Conservation (phyloP, 2,113 vertebrate species). For the Neolamprologus modestus region DNA sequence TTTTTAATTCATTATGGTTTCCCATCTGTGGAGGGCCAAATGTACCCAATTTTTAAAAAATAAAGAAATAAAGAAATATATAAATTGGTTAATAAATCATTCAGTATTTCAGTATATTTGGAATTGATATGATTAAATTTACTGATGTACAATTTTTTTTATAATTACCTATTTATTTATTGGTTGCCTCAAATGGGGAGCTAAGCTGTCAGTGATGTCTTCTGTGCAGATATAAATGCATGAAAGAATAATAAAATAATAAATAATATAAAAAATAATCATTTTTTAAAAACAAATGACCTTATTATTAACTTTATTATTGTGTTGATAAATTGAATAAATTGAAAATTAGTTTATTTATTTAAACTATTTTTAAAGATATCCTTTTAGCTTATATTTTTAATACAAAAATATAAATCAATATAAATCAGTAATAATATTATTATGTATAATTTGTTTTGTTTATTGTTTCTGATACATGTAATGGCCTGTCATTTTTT, state of each 20-base stretch:
- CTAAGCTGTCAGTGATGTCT: background rate
- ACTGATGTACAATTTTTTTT: background rate
- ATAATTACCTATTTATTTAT: background rate
- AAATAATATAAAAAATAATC: background rate
- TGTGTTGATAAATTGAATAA: background rate
- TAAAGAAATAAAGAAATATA: rapidly evolving
- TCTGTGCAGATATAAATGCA: rapidly evolving
- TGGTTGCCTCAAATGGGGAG: background rate
- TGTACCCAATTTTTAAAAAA: background rate
- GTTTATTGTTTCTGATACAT: background rate
- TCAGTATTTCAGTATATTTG: rapidly evolving
- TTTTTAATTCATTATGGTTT: background rate
- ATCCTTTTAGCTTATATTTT: background rate
- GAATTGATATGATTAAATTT: background rate
- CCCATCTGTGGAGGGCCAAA: background rate
- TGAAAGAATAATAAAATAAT: background rate
- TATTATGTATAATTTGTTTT: background rate
- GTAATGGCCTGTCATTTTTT: background rate
- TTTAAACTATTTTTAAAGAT: background rate
- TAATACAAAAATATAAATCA: background rate
- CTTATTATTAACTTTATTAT: background rate
- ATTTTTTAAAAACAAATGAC: background rate
- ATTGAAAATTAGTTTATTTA: background rate
- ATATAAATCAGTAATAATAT: background rate
- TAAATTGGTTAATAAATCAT: background rate